These are phyloP conservation scores for Paradisaea rubra DNA, from an alignment of 2,113 vertebrate species.

Conservation along the genomic window DNA sequence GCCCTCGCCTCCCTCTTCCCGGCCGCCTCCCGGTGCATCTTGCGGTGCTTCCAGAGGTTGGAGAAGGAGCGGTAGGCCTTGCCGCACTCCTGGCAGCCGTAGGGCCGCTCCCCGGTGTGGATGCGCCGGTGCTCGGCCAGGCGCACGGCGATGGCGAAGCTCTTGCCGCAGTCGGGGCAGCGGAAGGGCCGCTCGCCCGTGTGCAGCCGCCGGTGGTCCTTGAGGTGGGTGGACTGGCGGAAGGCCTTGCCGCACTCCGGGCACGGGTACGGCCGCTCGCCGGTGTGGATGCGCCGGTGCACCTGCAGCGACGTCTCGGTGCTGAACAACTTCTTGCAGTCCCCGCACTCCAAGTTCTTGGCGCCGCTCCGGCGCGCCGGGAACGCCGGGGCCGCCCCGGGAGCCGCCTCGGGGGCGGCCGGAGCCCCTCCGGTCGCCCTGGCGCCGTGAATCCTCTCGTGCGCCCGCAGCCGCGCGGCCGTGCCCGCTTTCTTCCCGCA, in stretches of 20 bases:
- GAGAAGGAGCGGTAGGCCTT: not conserved
- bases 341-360: not conserved
- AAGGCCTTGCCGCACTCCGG: not conserved
- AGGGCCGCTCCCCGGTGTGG: not conserved
- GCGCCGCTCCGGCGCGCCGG: not conserved
- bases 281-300: not conserved
- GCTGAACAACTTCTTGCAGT: not conserved
- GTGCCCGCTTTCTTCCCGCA: no score
- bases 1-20: not conserved
- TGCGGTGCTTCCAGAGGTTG: not conserved
- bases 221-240: constrained; percentile 77
- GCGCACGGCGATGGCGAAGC: not conserved
- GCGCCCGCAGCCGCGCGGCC: no score
- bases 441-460: no score
- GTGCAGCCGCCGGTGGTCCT: constrained; percentile 88
- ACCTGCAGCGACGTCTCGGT: not conserved
- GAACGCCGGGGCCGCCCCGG: not conserved
- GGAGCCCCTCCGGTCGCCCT: fast-evolving
- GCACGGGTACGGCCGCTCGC: not conserved
- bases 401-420: not conserved
- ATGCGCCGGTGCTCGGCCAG: not conserved
- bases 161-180: constrained; percentile 2
- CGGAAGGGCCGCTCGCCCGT: constrained; percentile 89
- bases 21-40: not conserved
- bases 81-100: not conserved